Evolutionary conservation across 2,888 invertebrate species (phyloP).

Genomic region (Leptura quadrifasciata): DNA sequence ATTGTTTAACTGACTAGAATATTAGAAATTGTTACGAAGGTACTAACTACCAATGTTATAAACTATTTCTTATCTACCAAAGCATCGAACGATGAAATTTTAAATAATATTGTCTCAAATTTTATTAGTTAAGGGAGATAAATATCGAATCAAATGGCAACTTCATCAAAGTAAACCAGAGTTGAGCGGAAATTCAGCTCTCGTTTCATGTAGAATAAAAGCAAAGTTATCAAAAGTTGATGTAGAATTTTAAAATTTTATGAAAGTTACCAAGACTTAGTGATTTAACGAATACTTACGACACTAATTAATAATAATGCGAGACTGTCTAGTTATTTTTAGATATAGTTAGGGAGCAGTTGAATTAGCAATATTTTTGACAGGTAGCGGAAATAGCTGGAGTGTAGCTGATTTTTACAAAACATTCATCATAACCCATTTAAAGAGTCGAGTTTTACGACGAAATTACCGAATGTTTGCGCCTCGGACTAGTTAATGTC

Average conservation of each 20-base stretch:
- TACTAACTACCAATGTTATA: conserved; percentile 20
- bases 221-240: conserved; percentile 22
- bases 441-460: too few relatives aligned
- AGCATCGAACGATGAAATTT: conserved; percentile 23
- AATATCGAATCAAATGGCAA: not conserved
- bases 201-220: not conserved
- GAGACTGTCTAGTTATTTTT: conserved; percentile 31
- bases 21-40: not conserved
- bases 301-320: conserved; percentile 24
- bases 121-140: not conserved
- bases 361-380: not conserved
- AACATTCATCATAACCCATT: too few relatives aligned
- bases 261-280: conserved; percentile 56
- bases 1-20: conserved; percentile 1
- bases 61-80: conserved; percentile 21
- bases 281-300: conserved; percentile 40
- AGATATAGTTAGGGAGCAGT: conserved; percentile 13
- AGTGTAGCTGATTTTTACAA: not conserved
- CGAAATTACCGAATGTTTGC: too few relatives aligned
- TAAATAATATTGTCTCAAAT: not conserved
- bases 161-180: not conserved
- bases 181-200: not conserved
- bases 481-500: too few relatives aligned
- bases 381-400: not conserved
- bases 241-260: conserved; percentile 52